Conservation (phyloP, 2,113 vertebrate species). For the Aphelocoma coerulescens region DNA sequence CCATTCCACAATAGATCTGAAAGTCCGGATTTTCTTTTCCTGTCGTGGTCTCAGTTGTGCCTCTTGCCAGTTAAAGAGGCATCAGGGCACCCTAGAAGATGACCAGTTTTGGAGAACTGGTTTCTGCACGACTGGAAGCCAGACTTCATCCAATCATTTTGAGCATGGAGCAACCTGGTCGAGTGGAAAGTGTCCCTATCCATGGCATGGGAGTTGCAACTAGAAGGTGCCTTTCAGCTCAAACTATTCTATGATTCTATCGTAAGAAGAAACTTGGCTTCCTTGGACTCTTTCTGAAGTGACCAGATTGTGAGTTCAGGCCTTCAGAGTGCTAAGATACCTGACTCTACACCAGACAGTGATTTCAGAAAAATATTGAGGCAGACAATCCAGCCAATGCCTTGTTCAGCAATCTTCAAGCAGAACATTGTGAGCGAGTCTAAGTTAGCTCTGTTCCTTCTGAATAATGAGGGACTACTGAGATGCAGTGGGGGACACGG, state of each 20-base stretch:
- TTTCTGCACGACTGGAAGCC: not conserved
- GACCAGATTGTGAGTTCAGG: not conserved
- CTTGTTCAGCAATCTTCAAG: not conserved
- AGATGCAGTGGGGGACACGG: accelerated
- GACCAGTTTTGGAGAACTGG: not conserved
- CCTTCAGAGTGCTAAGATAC: not conserved
- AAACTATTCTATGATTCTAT: not conserved
- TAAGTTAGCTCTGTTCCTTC: not conserved
- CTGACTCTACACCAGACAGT: not conserved
- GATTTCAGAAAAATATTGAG: not conserved
- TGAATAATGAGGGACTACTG: not conserved
- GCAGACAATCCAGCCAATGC: not conserved
- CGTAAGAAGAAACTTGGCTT: not conserved
- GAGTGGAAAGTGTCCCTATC: not conserved
- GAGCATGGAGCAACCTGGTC: no score
- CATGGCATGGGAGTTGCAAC: accelerated
- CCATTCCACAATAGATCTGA: not conserved
- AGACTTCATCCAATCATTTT: not conserved
- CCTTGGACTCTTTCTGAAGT: not conserved
- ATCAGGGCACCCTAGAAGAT: no score
- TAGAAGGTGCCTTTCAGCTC: not conserved
- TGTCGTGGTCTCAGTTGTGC: not conserved
- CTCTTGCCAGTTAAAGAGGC: not conserved
- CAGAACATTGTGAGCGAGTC: not conserved
- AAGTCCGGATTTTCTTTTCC: not conserved